A percentile compares a stretch with the other conserved stretches of the same genome.
These are phyloP conservation scores for Sebastes paucispinis DNA, from an alignment of 2,797 vertebrate species.

Conservation along the genomic window DNA sequence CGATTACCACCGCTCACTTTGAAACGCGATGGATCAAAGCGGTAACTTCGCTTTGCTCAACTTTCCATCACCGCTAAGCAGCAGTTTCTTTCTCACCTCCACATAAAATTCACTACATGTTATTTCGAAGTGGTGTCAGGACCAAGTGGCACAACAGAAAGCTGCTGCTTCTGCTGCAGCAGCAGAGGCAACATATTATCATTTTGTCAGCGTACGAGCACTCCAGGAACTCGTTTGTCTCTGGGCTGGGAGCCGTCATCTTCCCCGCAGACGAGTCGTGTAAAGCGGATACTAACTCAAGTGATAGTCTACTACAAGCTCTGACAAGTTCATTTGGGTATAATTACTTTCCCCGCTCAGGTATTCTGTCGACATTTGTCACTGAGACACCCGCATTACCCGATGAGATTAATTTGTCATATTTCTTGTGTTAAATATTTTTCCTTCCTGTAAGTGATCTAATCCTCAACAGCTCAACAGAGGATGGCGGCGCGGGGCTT, in stretches of 20 bases:
- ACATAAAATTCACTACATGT: conserved; percentile 15
- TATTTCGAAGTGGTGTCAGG: conserved; percentile 35
- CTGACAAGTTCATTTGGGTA: conserved; percentile 76
- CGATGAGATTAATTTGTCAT: conserved; percentile 72
- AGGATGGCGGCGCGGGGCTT: background rate
- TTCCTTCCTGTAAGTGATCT: conserved; percentile 57
- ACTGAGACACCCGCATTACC: conserved; percentile 58
- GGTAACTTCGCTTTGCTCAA: background rate
- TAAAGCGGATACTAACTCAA: conserved; percentile 63
- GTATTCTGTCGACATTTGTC: conserved; percentile 72
- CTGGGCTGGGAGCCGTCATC: conserved; percentile 43
- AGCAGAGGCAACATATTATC: conserved; percentile 50
- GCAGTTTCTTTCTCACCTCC: conserved; percentile 7
- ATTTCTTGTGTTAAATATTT: conserved; percentile 60
- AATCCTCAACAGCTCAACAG: conserved; percentile 43
- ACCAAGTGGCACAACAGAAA: conserved; percentile 22
- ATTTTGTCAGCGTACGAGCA: conserved; percentile 53
- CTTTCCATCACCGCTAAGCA: conserved; percentile 44
- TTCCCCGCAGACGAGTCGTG: conserved; percentile 19
- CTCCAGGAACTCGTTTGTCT: conserved; percentile 63
- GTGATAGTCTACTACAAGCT: conserved; percentile 56
- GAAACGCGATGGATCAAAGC: conserved; percentile 34
- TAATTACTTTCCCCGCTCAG: conserved; percentile 75
- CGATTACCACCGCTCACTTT: conserved; percentile 1
- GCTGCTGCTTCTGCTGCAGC: background rate